These are phyloP conservation scores for Marisa cornuarietis DNA, from an alignment of 1,140 invertebrate genomes.

Conservation along the genomic window DNA sequence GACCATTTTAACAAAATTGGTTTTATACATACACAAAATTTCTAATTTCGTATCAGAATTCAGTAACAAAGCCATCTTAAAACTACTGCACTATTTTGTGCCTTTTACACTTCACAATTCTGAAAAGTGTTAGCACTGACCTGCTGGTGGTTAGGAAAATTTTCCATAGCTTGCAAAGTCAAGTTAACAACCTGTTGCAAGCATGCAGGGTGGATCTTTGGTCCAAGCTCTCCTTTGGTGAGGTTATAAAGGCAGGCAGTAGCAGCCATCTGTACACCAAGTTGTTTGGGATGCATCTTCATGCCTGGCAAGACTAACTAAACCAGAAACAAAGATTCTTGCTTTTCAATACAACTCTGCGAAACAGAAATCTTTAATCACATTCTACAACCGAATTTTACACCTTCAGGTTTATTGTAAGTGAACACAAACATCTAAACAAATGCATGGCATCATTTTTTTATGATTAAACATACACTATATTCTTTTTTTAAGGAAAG, in stretches of 20 bases:
- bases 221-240: conserved; percentile 75
- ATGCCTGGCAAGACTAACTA: conserved; percentile 78
- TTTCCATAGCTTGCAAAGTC: conserved; percentile 79
- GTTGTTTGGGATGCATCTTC: conserved; percentile 74
- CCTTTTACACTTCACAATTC: background rate
- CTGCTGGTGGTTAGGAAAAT: conserved; percentile 75
- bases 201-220: conserved; percentile 75
- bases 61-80: too few species aligned
- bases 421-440: too few species aligned
- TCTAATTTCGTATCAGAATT: background rate
- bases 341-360: too few species aligned
- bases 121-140: conserved; percentile 45
- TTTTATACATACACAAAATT: background rate
- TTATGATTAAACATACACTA: too few species aligned
- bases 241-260: conserved; percentile 86
- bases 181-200: conserved; percentile 76
- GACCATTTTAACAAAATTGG: background rate
- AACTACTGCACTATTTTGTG: background rate
- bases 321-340: conserved; percentile 28
- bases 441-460: too few species aligned
- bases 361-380: too few species aligned
- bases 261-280: conserved; percentile 81
- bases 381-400: too few species aligned
- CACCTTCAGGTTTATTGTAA: too few species aligned
- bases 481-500: too few species aligned